A percentile compares a stretch with the other conserved stretches of the same genome.
These are phyloP conservation scores for Thripadectes ignobilis DNA, from an alignment of 2,797 vertebrate genomes.

Conservation along the genomic window DNA sequence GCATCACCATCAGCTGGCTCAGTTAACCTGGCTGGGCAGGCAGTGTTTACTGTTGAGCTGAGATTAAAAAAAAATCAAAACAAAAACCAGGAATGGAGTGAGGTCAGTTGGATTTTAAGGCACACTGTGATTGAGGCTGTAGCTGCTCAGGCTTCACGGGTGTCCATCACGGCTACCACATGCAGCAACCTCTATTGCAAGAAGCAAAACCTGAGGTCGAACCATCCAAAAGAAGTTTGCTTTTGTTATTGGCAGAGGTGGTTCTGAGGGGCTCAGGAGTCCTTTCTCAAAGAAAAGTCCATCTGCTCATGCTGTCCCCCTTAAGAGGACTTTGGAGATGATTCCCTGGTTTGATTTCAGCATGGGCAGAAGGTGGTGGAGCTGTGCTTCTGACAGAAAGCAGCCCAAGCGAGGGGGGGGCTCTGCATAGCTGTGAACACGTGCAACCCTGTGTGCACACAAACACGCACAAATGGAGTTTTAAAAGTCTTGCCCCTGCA, in stretches of 20 bases:
- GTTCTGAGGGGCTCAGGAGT: neutral
- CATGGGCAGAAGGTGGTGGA: neutral
- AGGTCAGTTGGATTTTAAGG: neutral
- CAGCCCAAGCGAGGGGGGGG: neutral
- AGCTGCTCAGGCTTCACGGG: neutral
- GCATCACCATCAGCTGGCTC: slow-evolving; percentile 5
- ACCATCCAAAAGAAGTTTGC: neutral
- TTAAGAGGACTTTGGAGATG: neutral
- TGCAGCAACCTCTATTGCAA: neutral
- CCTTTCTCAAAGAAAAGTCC: neutral
- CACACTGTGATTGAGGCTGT: neutral
- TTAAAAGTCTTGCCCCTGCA: neutral
- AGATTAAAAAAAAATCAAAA: neutral
- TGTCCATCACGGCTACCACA: accelerated
- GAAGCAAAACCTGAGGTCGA: neutral
- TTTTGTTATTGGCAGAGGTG: neutral
- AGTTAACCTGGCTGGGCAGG: neutral
- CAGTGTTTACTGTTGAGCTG: neutral
- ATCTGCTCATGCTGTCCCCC: accelerated
- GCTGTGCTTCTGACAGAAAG: neutral
- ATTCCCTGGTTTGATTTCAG: neutral
- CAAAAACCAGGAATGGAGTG: neutral
- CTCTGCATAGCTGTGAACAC: neutral
- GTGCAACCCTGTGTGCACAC: accelerated
- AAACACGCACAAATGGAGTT: accelerated